Evolutionary conservation across 2,797 vertebrate species (phyloP).

Genomic region (Pseudopleuronectes americanus): DNA sequence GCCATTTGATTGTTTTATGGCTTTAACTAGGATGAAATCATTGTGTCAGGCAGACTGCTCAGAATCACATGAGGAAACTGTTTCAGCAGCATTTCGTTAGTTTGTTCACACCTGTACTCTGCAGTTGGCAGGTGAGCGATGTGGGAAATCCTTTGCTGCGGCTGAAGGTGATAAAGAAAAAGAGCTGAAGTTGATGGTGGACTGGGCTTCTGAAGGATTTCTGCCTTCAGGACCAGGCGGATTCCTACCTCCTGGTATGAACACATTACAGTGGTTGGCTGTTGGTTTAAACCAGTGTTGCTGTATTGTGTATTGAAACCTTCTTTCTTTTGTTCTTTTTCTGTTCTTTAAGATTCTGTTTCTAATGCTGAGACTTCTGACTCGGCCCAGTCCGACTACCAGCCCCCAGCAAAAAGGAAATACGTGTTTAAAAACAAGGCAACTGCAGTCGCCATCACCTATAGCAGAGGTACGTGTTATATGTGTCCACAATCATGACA

Average conservation of each 20-base stretch:
- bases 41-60: background rate
- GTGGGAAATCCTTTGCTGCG: constrained; percentile 73
- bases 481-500: background rate
- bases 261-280: background rate
- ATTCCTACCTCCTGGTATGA: constrained; percentile 69
- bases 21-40: background rate
- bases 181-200: constrained; percentile 80
- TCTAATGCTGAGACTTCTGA: constrained; percentile 56
- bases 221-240: constrained; percentile 79
- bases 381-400: constrained; percentile 71
- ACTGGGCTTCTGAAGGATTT: constrained; percentile 84
- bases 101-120: constrained; percentile 25
- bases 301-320: background rate
- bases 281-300: too few species aligned
- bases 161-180: constrained; percentile 62
- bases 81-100: background rate
- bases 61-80: background rate
- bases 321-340: background rate
- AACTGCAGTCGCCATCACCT: background rate
- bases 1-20: background rate
- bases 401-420: constrained; percentile 84
- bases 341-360: constrained; percentile 35
- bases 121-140: constrained; percentile 81
- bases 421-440: constrained; percentile 68
- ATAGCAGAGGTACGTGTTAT: constrained; percentile 70